phyloP scores from a whole-genome alignment of 2,113 vertebrate genomes.

The Isurus oxyrinchus region DNA sequence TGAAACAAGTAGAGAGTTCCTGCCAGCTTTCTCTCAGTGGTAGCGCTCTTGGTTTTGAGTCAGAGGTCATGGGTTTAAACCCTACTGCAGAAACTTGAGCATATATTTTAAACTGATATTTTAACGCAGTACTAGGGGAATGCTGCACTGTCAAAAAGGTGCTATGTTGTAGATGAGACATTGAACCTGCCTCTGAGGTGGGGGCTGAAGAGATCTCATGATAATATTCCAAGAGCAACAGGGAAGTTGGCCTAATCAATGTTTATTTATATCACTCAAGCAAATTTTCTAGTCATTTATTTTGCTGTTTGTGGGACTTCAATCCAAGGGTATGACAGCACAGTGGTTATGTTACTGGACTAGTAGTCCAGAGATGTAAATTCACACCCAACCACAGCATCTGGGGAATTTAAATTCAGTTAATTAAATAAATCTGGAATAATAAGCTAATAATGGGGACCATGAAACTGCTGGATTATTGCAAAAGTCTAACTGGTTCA shows the following conservation, averaged over 20 bases:
- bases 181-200: neutral
- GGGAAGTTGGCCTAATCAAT: neutral
- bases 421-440: neutral
- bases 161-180: neutral
- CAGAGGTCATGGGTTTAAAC: neutral
- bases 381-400: neutral
- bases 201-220: neutral
- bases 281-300: neutral
- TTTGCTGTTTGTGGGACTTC: neutral
- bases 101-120: neutral
- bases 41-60: neutral
- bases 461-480: neutral
- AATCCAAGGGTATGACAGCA: neutral
- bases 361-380: neutral
- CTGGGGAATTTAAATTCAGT: neutral
- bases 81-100: neutral
- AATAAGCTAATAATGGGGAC: neutral
- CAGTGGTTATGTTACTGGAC: neutral
- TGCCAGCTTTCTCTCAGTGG: neutral
- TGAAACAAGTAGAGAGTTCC: neutral
- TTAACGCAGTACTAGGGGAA: neutral
- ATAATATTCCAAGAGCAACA: neutral
- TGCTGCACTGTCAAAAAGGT: neutral
- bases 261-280: neutral
- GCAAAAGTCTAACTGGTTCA: neutral